Evolutionary conservation across 2,113 vertebrate species (phyloP).

Genomic region (Apus apus): DNA sequence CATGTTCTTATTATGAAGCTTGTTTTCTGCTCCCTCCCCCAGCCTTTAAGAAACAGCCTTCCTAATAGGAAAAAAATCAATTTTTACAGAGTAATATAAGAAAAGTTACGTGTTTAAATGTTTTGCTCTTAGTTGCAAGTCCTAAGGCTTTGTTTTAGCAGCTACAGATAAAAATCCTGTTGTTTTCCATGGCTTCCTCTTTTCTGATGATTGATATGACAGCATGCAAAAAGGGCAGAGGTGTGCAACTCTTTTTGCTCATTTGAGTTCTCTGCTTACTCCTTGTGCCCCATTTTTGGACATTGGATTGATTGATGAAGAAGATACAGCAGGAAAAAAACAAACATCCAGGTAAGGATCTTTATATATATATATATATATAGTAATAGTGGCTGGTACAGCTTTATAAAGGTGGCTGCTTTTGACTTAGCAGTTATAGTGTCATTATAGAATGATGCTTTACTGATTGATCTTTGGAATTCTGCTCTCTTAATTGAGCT

Average conservation of each 20-base stretch:
- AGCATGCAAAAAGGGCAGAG: background rate
- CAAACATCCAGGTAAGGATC: background rate
- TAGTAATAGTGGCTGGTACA: background rate
- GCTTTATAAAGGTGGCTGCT: background rate
- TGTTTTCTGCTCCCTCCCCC: background rate
- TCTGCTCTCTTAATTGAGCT: conserved; percentile 10
- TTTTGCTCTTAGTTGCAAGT: background rate
- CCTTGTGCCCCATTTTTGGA: background rate
- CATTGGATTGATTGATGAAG: background rate
- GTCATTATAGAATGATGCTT: background rate
- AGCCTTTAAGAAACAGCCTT: background rate
- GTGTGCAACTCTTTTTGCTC: background rate
- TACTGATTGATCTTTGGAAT: background rate
- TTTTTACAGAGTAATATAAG: background rate
- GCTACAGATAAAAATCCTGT: background rate
- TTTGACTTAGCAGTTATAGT: background rate
- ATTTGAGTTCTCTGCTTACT: background rate
- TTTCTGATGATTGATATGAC: background rate
- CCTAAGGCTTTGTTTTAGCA: background rate
- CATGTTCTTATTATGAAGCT: background rate
- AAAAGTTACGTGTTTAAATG: background rate
- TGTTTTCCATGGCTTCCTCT: background rate
- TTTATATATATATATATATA: background rate
- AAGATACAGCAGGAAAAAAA: background rate
- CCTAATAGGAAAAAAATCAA: background rate